Conservation (phyloP, 2,113 vertebrate genomes). For the Pseudopodoces humilis region DNA sequence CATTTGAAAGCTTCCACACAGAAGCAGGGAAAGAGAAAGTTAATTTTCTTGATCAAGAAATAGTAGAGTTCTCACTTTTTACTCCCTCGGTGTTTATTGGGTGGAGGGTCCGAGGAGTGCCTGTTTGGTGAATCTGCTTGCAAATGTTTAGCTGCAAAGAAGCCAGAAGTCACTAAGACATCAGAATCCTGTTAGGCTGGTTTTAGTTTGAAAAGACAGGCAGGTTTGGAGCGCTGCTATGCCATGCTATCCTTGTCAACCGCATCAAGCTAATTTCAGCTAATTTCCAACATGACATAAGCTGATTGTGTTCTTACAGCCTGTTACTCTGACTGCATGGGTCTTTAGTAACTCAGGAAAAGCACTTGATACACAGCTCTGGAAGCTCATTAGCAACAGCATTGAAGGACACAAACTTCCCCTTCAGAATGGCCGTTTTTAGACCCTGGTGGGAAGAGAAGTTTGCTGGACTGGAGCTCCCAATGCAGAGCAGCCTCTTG, state of each 20-base stretch:
- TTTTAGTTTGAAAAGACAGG: neutral
- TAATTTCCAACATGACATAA: slow-evolving; percentile 17
- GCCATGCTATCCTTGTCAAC: neutral
- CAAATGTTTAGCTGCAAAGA: neutral
- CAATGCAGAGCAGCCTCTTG: neutral
- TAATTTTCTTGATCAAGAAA: neutral
- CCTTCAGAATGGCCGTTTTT: neutral
- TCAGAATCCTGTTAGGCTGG: neutral
- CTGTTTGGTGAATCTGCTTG: neutral
- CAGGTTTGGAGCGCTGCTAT: neutral
- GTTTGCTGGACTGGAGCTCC: neutral
- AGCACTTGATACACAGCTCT: neutral
- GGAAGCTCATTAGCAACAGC: neutral
- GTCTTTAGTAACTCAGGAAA: neutral
- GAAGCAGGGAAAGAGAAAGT: neutral
- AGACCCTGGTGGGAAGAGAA: neutral
- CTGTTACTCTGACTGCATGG: neutral
- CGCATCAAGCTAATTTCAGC: neutral
- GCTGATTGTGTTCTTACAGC: neutral
- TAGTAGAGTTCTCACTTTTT: neutral
- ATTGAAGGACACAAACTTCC: neutral
- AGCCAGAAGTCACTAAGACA: neutral
- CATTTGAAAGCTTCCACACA: neutral
- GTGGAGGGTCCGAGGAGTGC: neutral
- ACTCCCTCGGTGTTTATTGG: neutral